Conservation (phyloP, 64 coral and sea anemone species). For the Astreopora myriophthalma region DNA sequence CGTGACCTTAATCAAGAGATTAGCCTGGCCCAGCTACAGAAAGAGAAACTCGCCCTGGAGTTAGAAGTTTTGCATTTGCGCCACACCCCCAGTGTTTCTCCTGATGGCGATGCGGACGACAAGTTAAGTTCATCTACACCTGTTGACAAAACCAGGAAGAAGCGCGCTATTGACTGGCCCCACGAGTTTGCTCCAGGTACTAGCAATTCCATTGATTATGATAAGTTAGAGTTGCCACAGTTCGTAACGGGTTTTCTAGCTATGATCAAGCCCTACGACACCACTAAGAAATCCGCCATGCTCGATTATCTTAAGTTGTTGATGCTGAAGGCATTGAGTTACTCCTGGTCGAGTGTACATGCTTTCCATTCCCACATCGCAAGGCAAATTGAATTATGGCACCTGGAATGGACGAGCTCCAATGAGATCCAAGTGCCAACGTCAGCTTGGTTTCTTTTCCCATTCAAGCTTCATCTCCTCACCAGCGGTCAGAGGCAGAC, state of each 20-base stretch:
- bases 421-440: not conserved
- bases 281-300: not conserved
- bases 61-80: not conserved
- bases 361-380: not conserved
- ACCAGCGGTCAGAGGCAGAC: not conserved
- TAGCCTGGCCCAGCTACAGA: not conserved
- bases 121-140: not conserved
- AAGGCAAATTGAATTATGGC: conserved; percentile 9
- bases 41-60: not conserved
- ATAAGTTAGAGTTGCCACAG: not conserved
- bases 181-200: conserved; percentile 17
- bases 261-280: conserved; percentile 20
- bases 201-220: not conserved
- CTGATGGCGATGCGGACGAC: not conserved
- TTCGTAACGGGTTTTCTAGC: not conserved
- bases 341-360: conserved; percentile 1
- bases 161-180: not conserved
- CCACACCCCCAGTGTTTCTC: not conserved
- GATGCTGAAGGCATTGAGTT: conserved; percentile 17
- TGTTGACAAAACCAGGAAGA: not conserved
- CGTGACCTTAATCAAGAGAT: not conserved
- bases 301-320: not conserved
- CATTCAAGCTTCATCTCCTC: too few relatives aligned
- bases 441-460: too few relatives aligned
- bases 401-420: not conserved